Conservation (phyloP, 1,140 invertebrate species). For the Trinorchestia longiramus region DNA sequence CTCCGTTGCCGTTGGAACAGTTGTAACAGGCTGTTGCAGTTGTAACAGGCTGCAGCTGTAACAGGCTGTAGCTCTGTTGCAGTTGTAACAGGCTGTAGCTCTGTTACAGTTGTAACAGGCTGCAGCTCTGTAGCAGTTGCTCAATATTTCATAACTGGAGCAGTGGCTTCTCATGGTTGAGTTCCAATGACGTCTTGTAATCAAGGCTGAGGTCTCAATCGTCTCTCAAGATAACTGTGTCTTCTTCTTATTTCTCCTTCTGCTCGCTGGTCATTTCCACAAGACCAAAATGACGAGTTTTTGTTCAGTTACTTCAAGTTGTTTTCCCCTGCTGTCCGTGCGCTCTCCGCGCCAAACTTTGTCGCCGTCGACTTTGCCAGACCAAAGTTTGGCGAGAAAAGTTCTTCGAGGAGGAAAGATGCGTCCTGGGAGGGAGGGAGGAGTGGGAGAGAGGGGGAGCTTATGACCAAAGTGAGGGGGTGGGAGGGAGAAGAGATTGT, state of each 20-base stretch:
- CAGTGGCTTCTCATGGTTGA: too few relatives aligned
- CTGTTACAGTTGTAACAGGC: too few relatives aligned
- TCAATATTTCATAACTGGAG: too few relatives aligned
- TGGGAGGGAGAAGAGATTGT: too few relatives aligned
- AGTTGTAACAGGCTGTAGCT: too few relatives aligned
- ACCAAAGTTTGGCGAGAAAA: conserved; percentile 3
- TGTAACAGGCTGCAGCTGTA: not conserved
- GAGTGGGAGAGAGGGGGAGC: not conserved
- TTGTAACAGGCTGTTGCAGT: not conserved
- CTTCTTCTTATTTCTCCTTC: not conserved
- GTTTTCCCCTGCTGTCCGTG: not conserved
- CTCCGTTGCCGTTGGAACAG: not conserved
- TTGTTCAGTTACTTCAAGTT: not conserved
- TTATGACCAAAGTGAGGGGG: too few relatives aligned
- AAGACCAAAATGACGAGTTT: not conserved
- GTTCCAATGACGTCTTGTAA: too few relatives aligned
- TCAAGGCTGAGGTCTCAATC: not conserved
- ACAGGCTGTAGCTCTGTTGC: too few relatives aligned
- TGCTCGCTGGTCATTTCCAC: conserved; percentile 8
- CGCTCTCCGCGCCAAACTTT: conserved; percentile 40
- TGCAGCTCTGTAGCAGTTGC: too few relatives aligned
- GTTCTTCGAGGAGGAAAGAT: not conserved
- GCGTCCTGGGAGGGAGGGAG: not conserved
- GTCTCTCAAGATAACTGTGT: not conserved
- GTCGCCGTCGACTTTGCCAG: not conserved